These are phyloP conservation scores for Poeciliopsis presidionis DNA, from an alignment of 2,797 vertebrate genomes.

Conservation along the genomic window DNA sequence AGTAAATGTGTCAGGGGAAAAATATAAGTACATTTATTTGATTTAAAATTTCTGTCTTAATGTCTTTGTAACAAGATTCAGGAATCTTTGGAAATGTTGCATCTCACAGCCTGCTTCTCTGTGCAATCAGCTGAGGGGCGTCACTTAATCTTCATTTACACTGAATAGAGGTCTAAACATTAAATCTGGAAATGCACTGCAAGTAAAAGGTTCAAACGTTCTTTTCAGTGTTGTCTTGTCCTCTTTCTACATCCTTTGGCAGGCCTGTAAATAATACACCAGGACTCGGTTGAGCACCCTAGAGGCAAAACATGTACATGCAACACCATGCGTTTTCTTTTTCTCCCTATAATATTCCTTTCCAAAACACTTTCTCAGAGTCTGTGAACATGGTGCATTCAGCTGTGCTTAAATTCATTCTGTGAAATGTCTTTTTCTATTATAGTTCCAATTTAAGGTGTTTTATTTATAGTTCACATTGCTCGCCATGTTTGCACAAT, in stretches of 20 bases:
- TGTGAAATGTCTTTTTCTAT: neutral
- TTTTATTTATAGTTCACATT: neutral
- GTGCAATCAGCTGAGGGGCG: conserved; percentile 20
- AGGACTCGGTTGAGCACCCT: conserved; percentile 40
- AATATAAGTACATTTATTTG: neutral
- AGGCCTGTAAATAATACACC: conserved; percentile 63
- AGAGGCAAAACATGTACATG: conserved; percentile 18
- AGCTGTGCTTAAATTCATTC: conserved; percentile 13
- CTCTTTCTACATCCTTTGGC: conserved; percentile 45
- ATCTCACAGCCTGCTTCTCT: conserved; percentile 8
- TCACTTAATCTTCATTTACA: conserved; percentile 4
- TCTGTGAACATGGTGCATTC: conserved; percentile 9
- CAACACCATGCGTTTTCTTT: conserved; percentile 3
- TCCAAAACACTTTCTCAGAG: conserved; percentile 11
- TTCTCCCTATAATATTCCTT: neutral
- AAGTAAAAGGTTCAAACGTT: conserved; percentile 14
- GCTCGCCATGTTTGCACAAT: neutral
- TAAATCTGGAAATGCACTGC: conserved; percentile 39
- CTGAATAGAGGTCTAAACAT: conserved; percentile 17
- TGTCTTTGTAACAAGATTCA: neutral
- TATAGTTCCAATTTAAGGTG: neutral
- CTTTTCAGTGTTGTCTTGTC: conserved; percentile 42
- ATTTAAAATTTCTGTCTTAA: neutral
- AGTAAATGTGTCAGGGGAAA: neutral
- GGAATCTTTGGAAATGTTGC: neutral